These are phyloP conservation scores for Ptychobarbus kaznakovi DNA, from an alignment of 2,797 vertebrate genomes.

Conservation along the genomic window DNA sequence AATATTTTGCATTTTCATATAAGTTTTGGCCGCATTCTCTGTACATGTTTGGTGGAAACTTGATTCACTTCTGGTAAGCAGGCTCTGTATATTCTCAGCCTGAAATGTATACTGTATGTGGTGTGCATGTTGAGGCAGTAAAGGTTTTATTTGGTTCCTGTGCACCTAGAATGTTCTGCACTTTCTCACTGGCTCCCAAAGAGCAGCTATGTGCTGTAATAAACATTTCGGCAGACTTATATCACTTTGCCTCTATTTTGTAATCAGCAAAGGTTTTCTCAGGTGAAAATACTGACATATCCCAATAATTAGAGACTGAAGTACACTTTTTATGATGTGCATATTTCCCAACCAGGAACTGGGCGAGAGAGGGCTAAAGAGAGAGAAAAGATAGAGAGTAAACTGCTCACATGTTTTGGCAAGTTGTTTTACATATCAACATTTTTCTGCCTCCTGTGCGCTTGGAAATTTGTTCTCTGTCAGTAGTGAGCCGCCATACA, in stretches of 20 bases:
- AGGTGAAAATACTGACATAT: constrained; percentile 59
- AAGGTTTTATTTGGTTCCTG: constrained; percentile 50
- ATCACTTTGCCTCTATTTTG: constrained; percentile 46
- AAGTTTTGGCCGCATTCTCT: constrained; percentile 23
- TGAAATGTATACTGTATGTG: constrained; percentile 61
- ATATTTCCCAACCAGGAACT: constrained; percentile 46
- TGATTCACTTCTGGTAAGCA: constrained; percentile 60
- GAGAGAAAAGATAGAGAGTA: constrained; percentile 57
- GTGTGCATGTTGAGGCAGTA: constrained; percentile 55
- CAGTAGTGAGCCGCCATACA: constrained; percentile 77
- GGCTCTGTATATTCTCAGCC: constrained; percentile 58
- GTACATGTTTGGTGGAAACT: constrained; percentile 57
- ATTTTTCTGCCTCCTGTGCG: not conserved
- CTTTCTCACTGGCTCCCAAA: constrained; percentile 4
- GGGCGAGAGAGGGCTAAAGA: constrained; percentile 44
- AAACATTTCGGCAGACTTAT: constrained; percentile 46
- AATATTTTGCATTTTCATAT: not conserved
- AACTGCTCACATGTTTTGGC: constrained; percentile 59
- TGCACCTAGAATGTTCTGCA: constrained; percentile 39
- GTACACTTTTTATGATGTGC: constrained; percentile 64
- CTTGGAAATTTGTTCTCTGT: constrained; percentile 63
- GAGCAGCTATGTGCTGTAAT: constrained; percentile 45
- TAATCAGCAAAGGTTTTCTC: constrained; percentile 59
- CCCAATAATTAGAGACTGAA: constrained; percentile 62
- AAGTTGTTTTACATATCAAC: constrained; percentile 46